Evolutionary conservation across 2,113 vertebrate species (phyloP).

Genomic region (Amia ocellicauda): DNA sequence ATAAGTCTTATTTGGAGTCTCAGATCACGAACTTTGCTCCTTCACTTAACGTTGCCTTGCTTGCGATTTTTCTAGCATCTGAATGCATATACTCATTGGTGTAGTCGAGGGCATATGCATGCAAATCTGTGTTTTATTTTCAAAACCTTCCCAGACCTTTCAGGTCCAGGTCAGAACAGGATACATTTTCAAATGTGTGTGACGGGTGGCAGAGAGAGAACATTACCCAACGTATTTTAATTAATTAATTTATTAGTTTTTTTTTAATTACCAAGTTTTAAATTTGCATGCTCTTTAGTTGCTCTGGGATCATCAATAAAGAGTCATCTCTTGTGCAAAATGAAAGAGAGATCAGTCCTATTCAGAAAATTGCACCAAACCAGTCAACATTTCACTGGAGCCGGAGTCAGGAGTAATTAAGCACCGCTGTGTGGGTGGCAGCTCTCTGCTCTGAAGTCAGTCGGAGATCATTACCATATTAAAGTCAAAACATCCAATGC

Average conservation of each 20-base stretch:
- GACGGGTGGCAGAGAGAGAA: too few relatives aligned
- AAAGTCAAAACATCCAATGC: slow-evolving; percentile 75
- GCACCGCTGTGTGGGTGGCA: slow-evolving; percentile 75
- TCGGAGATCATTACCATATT: slow-evolving; percentile 82
- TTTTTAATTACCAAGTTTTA: slow-evolving; percentile 17
- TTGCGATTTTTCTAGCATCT: too few relatives aligned
- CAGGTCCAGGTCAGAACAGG: too few relatives aligned
- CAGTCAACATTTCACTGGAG: slow-evolving; percentile 74
- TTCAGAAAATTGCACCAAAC: slow-evolving; percentile 65
- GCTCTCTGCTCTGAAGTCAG: slow-evolving; percentile 76
- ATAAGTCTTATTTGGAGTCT: too few relatives aligned
- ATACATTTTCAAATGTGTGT: too few relatives aligned
- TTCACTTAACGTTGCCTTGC: too few relatives aligned
- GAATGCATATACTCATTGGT: too few relatives aligned
- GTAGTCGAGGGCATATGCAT: too few relatives aligned
- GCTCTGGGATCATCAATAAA: slow-evolving; percentile 60
- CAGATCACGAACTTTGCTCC: too few relatives aligned
- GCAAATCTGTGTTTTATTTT: too few relatives aligned
- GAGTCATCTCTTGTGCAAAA: slow-evolving; percentile 65
- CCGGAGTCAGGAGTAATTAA: slow-evolving; percentile 81
- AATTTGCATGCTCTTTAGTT: slow-evolving; percentile 54
- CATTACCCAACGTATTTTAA: too few relatives aligned
- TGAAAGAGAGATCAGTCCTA: slow-evolving; percentile 75
- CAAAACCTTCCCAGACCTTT: too few relatives aligned
- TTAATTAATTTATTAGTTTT: slow-evolving; percentile 58